phyloP scores from a whole-genome alignment of 2,797 vertebrate genomes.

The Semotilus atromaculatus region DNA sequence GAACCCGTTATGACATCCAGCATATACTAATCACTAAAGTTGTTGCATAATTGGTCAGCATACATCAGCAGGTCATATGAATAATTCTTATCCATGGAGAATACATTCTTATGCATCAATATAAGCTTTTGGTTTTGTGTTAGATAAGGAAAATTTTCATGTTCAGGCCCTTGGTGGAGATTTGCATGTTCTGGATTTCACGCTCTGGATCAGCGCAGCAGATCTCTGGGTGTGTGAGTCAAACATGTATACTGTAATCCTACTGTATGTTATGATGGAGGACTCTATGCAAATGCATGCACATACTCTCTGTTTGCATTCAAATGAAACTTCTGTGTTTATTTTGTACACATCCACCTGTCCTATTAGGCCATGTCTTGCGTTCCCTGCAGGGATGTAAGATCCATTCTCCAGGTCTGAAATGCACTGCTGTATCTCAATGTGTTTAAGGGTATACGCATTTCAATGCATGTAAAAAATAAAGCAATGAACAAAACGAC shows the following conservation, averaged over 20 bases:
- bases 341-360: constrained; percentile 15
- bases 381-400: constrained; percentile 23
- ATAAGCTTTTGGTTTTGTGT: neutral
- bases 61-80: neutral
- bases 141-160: constrained; percentile 7
- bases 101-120: neutral
- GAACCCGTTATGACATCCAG: constrained; percentile 8
- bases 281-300: neutral
- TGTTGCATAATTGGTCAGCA: neutral
- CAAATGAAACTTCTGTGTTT: neutral
- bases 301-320: constrained; percentile 4
- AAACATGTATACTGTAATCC: constrained; percentile 1
- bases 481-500: constrained; percentile 22
- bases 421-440: constrained; percentile 56
- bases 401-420: constrained; percentile 40
- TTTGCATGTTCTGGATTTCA: constrained; percentile 6
- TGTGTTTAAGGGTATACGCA: constrained; percentile 30
- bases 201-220: neutral
- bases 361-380: constrained; percentile 23
- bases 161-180: neutral
- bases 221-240: neutral
- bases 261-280: neutral
- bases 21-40: neutral
- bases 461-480: constrained; percentile 53
- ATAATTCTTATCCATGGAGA: neutral